A percentile compares a stretch with the other conserved stretches of the same genome.
Evolutionary conservation across 2,113 vertebrate species (phyloP).

Genomic region (Scatophagus argus): DNA sequence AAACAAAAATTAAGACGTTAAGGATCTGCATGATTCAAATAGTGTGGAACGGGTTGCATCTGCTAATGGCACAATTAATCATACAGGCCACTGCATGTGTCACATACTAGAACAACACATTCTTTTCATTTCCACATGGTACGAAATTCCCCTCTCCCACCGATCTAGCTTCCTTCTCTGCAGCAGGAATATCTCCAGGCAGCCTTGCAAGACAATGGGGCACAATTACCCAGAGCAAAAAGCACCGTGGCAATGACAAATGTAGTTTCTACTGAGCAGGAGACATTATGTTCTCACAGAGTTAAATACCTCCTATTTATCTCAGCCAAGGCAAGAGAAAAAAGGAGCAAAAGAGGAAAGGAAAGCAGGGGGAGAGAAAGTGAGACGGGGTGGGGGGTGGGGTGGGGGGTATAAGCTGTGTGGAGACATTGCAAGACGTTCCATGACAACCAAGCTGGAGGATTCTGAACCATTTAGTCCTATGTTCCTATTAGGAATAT

Average conservation of each 20-base stretch:
- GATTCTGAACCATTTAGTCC: constrained; percentile 59
- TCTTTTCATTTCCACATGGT: constrained; percentile 73
- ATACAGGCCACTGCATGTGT: constrained; percentile 62
- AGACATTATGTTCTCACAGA: constrained; percentile 78
- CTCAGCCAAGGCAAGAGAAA: constrained; percentile 65
- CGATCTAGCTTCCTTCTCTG: constrained; percentile 57
- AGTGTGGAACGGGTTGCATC: constrained; percentile 44
- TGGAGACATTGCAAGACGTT: constrained; percentile 68
- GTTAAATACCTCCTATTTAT: constrained; percentile 83
- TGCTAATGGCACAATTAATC: constrained; percentile 76
- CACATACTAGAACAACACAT: constrained; percentile 64
- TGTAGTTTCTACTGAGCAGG: constrained; percentile 80
- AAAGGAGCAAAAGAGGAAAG: constrained; percentile 38
- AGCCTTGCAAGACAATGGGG: constrained; percentile 77
- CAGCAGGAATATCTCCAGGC: constrained; percentile 76
- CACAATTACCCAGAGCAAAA: constrained; percentile 80
- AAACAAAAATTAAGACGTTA: constrained; percentile 39
- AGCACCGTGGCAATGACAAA: constrained; percentile 81
- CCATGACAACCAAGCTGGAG: constrained; percentile 74
- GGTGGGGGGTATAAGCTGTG: constrained; percentile 51
- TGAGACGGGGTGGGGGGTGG: constrained; percentile 46
- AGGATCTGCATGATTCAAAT: constrained; percentile 41
- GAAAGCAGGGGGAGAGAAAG: constrained; percentile 44
- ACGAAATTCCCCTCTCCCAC: constrained; percentile 62
- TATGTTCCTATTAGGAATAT: constrained; percentile 54